These are phyloP conservation scores for Phalloptychus januarius DNA, from an alignment of 2,797 vertebrate genomes.

Conservation along the genomic window DNA sequence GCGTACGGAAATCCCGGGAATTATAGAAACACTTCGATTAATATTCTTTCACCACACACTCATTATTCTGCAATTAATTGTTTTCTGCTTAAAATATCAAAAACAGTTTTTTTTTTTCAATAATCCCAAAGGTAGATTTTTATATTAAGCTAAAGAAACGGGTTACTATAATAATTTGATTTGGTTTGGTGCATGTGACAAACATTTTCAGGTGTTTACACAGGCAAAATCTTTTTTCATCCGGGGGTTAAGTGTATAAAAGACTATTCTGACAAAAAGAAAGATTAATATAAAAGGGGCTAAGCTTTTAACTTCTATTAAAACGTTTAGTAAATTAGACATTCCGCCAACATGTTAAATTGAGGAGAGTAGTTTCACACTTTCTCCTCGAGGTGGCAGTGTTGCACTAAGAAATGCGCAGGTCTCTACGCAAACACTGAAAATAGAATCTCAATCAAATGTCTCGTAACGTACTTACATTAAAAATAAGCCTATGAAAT, in stretches of 20 bases:
- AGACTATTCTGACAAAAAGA: not conserved
- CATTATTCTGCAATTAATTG: not conserved
- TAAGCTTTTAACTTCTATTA: not conserved
- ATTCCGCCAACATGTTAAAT: not conserved
- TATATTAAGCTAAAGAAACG: not conserved
- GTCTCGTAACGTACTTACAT: not conserved
- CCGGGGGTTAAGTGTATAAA: not conserved
- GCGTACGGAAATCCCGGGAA: not conserved
- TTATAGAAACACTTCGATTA: not conserved
- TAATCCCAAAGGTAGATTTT: not conserved
- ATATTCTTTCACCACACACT: not conserved
- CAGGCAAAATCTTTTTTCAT: not conserved
- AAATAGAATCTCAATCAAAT: not conserved
- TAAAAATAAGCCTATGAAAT: not conserved
- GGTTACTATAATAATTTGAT: not conserved
- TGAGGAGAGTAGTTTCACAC: not conserved
- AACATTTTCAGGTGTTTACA: not conserved
- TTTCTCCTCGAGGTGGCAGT: not conserved
- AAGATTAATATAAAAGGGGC: not conserved
- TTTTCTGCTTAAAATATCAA: not conserved
- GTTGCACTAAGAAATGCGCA: not conserved
- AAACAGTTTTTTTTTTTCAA: not conserved
- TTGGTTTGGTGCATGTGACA: not conserved
- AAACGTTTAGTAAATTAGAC: not conserved
- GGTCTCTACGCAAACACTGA: not conserved